Percentiles rank a stretch among this genome's conserved stretches.
phyloP scores from a whole-genome alignment of 2,797 vertebrate genomes.

The Anomalospiza imberbis region DNA sequence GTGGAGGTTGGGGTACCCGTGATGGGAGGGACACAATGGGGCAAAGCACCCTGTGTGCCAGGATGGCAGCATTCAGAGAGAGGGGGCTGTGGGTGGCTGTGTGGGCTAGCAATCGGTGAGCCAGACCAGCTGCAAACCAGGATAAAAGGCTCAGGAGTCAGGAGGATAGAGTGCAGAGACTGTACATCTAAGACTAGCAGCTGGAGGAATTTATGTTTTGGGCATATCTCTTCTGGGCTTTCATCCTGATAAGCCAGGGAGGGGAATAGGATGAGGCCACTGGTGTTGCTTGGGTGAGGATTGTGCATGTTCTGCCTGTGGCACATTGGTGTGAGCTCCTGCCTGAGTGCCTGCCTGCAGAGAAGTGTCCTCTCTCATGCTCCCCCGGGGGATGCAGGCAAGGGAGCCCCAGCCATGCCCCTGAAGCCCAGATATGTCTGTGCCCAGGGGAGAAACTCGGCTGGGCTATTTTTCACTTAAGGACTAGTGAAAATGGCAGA shows the following conservation, averaged over 20 bases:
- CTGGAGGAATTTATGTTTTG: background rate
- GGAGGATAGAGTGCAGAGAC: background rate
- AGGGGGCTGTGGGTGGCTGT: rapidly evolving
- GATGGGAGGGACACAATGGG: background rate
- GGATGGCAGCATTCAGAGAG: background rate
- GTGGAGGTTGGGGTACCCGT: background rate
- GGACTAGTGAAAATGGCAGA: background rate
- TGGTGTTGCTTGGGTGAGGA: background rate
- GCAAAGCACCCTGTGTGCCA: background rate
- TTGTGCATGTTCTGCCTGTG: background rate
- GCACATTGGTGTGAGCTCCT: background rate
- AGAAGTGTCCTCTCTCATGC: background rate
- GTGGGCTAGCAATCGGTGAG: background rate
- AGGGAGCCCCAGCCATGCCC: background rate
- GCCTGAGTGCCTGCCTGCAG: background rate
- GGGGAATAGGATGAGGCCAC: background rate
- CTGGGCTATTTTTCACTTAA: background rate
- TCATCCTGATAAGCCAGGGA: background rate
- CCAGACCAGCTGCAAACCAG: background rate
- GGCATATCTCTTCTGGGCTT: background rate
- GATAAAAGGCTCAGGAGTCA: background rate
- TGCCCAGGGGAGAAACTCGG: background rate
- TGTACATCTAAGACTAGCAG: background rate
- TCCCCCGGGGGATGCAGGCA: background rate
- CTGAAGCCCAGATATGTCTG: rapidly evolving